A percentile compares a stretch with the other conserved stretches of the same genome.
These are phyloP conservation scores for Leucoraja ocellata DNA, from an alignment of 2,797 vertebrate genomes.

Conservation along the genomic window DNA sequence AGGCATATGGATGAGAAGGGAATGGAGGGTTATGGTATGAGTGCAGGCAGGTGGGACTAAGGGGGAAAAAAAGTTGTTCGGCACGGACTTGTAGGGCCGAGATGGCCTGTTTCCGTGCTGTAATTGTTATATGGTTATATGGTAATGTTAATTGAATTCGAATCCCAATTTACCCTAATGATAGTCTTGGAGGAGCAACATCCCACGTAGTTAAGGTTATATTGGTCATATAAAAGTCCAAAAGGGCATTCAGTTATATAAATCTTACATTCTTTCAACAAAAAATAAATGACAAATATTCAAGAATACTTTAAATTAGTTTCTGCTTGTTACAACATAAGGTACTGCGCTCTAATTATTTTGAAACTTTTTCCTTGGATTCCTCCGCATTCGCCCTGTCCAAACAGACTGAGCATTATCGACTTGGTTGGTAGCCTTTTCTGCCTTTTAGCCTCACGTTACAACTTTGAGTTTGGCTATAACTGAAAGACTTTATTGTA, in stretches of 20 bases:
- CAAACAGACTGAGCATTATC: slow-evolving; percentile 8
- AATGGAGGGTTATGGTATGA: no score
- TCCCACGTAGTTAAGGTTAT: not conserved
- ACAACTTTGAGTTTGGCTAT: not conserved
- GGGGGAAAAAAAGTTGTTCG: no score
- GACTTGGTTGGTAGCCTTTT: not conserved
- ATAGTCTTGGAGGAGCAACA: not conserved
- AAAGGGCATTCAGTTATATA: not conserved
- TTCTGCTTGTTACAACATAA: not conserved
- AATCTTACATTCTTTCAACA: not conserved
- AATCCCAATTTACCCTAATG: no score
- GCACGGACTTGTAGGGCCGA: no score
- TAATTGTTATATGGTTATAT: no score
- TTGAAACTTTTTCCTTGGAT: not conserved
- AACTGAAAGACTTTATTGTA: slow-evolving; percentile 13
- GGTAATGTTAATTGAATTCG: not conserved
- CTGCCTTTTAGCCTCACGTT: slow-evolving; percentile 9
- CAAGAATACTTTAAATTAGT: not conserved
- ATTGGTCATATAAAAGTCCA: not conserved
- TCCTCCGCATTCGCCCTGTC: not conserved
- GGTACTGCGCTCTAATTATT: not conserved
- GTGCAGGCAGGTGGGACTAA: no score
- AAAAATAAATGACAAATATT: not conserved
- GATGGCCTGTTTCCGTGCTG: no score
- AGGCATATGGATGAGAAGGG: no score